Evolutionary conservation across 2,888 invertebrate genomes (phyloP).

Genomic region (Pterostichus niger): DNA sequence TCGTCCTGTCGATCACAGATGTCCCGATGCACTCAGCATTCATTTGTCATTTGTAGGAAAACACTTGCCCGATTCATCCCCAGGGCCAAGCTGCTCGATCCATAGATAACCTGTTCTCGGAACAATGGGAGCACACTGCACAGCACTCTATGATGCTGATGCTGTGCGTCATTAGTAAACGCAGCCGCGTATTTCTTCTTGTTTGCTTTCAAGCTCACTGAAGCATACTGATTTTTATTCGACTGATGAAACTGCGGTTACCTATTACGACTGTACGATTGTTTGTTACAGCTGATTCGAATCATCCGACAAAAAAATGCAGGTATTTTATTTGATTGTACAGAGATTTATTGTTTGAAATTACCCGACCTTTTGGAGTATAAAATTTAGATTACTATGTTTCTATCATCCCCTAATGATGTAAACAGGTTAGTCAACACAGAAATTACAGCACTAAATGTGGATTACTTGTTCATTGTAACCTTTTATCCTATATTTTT

Average conservation of each 20-base stretch:
- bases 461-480: too few relatives aligned
- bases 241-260: constrained; percentile 49
- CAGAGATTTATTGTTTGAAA: constrained; percentile 47
- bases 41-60: constrained; percentile 56
- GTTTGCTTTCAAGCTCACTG: constrained; percentile 44
- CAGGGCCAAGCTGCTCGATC: constrained; percentile 27
- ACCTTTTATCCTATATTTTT: too few relatives aligned
- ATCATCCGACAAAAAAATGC: neutral
- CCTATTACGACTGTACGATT: constrained; percentile 44
- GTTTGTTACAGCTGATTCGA: constrained; percentile 48
- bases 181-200: constrained; percentile 31
- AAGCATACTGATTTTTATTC: constrained; percentile 56
- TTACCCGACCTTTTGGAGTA: neutral
- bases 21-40: constrained; percentile 19
- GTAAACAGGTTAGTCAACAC: too few relatives aligned
- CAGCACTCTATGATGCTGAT: constrained; percentile 47
- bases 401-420: too few relatives aligned
- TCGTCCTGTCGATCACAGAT: constrained; percentile 16
- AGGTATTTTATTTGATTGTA: constrained; percentile 39
- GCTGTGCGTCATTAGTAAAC: constrained; percentile 46
- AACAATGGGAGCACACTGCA: constrained; percentile 58
- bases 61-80: constrained; percentile 52
- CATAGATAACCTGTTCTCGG: constrained; percentile 53
- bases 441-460: too few relatives aligned
- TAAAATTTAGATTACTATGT: too few relatives aligned